phyloP scores from a whole-genome alignment of 2,113 vertebrate species.

The Gulo gulo region DNA sequence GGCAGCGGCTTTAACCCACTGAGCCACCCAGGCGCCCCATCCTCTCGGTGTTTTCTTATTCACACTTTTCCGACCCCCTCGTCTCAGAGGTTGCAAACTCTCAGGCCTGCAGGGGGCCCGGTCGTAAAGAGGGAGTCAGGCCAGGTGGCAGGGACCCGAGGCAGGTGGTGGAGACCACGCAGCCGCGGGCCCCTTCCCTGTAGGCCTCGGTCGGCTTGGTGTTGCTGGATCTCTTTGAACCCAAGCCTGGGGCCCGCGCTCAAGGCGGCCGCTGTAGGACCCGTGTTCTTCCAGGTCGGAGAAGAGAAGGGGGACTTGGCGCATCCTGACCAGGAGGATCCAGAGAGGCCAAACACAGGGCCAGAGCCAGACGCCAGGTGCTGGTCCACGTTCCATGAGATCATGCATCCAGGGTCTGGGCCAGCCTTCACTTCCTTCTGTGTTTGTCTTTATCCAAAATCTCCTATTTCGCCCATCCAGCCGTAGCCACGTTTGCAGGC shows the following conservation, averaged over 20 bases:
- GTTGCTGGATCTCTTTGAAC: neutral
- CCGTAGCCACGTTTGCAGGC: neutral
- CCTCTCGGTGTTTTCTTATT: neutral
- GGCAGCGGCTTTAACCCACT: too few species aligned
- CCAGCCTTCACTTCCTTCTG: neutral
- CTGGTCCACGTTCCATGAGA: neutral
- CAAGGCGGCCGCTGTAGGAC: rapidly evolving
- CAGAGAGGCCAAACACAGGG: neutral
- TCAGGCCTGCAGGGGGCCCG: neutral
- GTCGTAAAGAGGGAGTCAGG: rapidly evolving
- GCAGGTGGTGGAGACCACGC: rapidly evolving
- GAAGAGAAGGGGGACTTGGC: neutral
- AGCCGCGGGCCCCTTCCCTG: rapidly evolving
- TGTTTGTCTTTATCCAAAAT: neutral
- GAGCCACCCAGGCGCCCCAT: too few species aligned
- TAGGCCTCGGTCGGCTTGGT: rapidly evolving
- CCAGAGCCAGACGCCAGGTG: rapidly evolving
- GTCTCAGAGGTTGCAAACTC: neutral
- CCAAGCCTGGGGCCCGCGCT: neutral
- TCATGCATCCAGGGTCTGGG: neutral
- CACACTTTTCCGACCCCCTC: neutral
- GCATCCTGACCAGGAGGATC: neutral
- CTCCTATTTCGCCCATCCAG: neutral
- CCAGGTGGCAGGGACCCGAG: rapidly evolving
- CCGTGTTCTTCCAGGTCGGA: neutral